These are phyloP conservation scores for Wiebesia pumilae DNA, from an alignment of 1,140 invertebrate genomes.

Conservation along the genomic window DNA sequence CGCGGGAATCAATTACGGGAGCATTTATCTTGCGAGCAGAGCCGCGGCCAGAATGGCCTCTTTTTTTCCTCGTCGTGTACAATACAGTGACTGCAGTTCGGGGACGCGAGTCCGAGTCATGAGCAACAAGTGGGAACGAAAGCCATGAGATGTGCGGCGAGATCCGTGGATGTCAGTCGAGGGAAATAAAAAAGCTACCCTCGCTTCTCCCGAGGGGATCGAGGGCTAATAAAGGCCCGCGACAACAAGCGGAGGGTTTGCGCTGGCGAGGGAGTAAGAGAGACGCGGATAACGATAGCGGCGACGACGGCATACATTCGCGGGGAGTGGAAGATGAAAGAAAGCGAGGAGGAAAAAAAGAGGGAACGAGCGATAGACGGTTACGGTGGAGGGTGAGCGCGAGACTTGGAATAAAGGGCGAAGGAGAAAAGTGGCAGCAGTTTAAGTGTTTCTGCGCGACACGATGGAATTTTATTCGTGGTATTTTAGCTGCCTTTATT, in stretches of 20 bases:
- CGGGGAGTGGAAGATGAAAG: neutral
- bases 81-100: constrained; percentile 18
- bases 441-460: constrained; percentile 58
- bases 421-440: constrained; percentile 40
- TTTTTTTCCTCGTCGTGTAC: constrained; percentile 18
- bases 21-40: constrained; percentile 38
- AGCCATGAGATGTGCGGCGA: constrained; percentile 35
- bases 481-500: constrained; percentile 44
- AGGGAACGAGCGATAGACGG: constrained; percentile 20
- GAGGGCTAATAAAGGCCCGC: constrained; percentile 65
- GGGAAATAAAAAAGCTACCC: constrained; percentile 70
- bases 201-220: constrained; percentile 56
- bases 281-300: neutral
- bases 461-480: constrained; percentile 61
- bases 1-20: constrained; percentile 47
- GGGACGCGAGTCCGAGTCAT: constrained; percentile 35
- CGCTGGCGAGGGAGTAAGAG: constrained; percentile 15
- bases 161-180: constrained; percentile 63
- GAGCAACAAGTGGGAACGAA: constrained; percentile 62
- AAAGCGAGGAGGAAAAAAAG: neutral
- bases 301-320: neutral
- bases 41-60: neutral
- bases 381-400: constrained; percentile 52
- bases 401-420: constrained; percentile 21
- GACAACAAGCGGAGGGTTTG: constrained; percentile 60